A percentile compares a stretch with the other conserved stretches of the same genome.
These are phyloP conservation scores for Hipposideros larvatus DNA, from an alignment of 2,797 vertebrate species.

Conservation along the genomic window DNA sequence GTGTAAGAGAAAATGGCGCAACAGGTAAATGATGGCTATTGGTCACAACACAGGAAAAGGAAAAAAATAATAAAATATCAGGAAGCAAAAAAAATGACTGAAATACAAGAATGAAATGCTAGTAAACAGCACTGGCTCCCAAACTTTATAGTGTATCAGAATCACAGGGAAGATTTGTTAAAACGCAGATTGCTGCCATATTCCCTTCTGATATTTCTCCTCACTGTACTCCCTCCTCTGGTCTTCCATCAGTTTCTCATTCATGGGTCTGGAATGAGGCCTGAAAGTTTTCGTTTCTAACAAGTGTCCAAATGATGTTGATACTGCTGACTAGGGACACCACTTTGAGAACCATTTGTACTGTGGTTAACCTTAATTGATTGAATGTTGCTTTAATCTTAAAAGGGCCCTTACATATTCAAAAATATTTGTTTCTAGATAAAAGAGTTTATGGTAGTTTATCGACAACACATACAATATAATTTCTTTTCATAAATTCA, in stretches of 20 bases:
- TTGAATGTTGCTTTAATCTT: conserved; percentile 15
- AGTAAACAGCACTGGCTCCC: not conserved
- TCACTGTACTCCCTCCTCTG: not conserved
- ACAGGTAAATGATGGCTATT: not conserved
- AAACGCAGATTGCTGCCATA: not conserved
- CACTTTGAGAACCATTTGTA: conserved; percentile 4
- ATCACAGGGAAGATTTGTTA: not conserved
- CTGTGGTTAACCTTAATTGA: conserved; percentile 12
- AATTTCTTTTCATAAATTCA: conserved; percentile 39
- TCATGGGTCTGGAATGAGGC: not conserved
- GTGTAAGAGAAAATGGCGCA: not conserved
- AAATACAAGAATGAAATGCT: conserved; percentile 5
- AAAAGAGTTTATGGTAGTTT: not conserved
- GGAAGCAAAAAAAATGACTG: not conserved
- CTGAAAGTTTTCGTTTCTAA: not conserved
- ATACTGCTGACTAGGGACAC: not conserved
- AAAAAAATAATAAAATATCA: conserved; percentile 24
- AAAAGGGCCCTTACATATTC: conserved; percentile 4
- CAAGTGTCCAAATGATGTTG: not conserved
- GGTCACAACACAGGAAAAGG: not conserved
- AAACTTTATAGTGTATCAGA: not conserved
- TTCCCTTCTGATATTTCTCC: not conserved
- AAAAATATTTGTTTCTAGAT: conserved; percentile 50
- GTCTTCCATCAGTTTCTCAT: conserved; percentile 25
- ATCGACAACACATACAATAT: not conserved